Conservation (phyloP, 2,113 vertebrate genomes). For the Rostratula benghalensis region DNA sequence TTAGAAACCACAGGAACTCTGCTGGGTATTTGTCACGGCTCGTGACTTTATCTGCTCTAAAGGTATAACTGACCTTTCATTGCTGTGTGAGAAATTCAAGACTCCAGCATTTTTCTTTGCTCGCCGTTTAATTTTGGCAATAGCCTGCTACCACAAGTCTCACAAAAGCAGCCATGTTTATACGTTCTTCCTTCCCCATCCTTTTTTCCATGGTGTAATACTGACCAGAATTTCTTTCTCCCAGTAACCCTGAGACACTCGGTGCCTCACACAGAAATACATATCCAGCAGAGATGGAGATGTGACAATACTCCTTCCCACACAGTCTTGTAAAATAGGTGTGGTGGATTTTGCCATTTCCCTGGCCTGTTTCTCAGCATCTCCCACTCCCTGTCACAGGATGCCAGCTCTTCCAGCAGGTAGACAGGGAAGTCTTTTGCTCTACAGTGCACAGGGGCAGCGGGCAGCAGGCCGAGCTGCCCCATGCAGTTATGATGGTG, state of each 20-base stretch:
- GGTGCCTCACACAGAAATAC: neutral
- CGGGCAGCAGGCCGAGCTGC: rapidly evolving
- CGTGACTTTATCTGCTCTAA: neutral
- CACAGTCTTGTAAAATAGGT: neutral
- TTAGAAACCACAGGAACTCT: neutral
- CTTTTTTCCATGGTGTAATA: neutral
- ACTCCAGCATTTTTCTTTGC: neutral
- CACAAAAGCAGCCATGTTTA: neutral
- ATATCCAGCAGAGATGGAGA: rapidly evolving
- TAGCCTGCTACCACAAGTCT: neutral
- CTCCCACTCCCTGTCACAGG: rapidly evolving
- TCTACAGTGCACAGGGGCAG: neutral
- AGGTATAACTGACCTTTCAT: neutral
- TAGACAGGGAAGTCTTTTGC: neutral
- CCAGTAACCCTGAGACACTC: neutral
- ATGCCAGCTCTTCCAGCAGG: neutral
- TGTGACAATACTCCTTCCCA: neutral
- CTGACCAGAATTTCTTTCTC: neutral
- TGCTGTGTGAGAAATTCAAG: neutral
- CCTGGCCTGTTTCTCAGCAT: neutral
- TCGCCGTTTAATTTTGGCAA: neutral
- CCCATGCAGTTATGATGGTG: neutral
- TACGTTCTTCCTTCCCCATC: neutral
- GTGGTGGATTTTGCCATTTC: neutral
- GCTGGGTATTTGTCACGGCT: neutral